Percentiles rank a stretch among this genome's conserved stretches.
These are phyloP conservation scores for Catostylus mosaicus DNA, from an alignment of 30 jellyfish, hydroid and myxozoan genomes.

Conservation along the genomic window DNA sequence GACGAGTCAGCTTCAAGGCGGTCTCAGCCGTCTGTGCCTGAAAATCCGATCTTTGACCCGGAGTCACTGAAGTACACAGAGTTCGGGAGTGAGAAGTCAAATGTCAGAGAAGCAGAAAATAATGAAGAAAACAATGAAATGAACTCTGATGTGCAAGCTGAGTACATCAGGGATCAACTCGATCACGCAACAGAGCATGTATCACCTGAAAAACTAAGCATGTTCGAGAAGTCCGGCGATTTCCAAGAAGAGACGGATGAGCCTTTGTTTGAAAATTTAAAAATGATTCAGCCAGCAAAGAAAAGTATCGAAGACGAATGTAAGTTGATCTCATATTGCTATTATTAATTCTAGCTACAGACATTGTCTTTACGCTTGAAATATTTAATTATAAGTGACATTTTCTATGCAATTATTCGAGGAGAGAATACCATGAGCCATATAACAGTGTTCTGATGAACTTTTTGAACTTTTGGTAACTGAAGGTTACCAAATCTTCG, in stretches of 20 bases:
- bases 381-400: too few species aligned
- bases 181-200: conserved; percentile 19
- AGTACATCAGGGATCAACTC: conserved; percentile 44
- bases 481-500: too few species aligned
- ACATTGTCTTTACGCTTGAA: too few species aligned
- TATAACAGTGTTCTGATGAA: too few species aligned
- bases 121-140: background rate
- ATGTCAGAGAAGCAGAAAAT: background rate
- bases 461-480: too few species aligned
- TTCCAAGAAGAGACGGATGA: conserved; percentile 11
- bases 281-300: conserved; percentile 44
- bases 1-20: conserved; percentile 49
- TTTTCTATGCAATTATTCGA: too few species aligned
- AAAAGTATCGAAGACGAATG: conserved; percentile 60
- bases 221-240: background rate
- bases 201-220: conserved; percentile 18
- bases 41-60: conserved; percentile 29
- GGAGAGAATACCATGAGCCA: too few species aligned
- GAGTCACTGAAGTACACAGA: conserved; percentile 36
- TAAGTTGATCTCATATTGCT: too few species aligned
- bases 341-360: too few species aligned
- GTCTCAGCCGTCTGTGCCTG: conserved; percentile 48
- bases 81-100: conserved; percentile 15
- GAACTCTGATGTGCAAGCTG: conserved; percentile 57
- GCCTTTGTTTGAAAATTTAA: conserved; percentile 48